Conservation (phyloP, 2,113 vertebrate species). For the Halichoerus grypus region DNA sequence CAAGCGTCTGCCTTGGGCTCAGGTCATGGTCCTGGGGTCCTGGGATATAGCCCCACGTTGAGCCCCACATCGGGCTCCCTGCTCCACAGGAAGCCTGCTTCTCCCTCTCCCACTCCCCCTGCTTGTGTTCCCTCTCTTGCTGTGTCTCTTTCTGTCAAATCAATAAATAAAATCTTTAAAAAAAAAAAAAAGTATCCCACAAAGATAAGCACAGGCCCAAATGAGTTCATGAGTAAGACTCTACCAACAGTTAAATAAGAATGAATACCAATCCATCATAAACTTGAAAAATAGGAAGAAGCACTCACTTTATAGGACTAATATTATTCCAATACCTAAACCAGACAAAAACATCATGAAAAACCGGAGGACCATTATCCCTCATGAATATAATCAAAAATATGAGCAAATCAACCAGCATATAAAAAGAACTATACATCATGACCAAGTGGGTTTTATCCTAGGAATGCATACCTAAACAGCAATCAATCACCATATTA, state of each 20-base stretch:
- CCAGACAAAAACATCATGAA: not conserved
- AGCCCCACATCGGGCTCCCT: too few relatives aligned
- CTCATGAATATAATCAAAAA: not conserved
- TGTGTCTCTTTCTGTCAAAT: too few relatives aligned
- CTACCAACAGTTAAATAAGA: constrained; percentile 47
- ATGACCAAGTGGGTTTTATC: not conserved
- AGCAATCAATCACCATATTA: not conserved
- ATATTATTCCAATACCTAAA: constrained; percentile 42
- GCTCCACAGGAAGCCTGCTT: too few relatives aligned
- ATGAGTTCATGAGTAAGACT: not conserved
- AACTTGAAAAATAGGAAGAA: not conserved
- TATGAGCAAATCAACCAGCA: not conserved
- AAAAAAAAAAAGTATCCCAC: not conserved
- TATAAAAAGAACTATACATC: constrained; percentile 14
- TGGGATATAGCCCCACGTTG: too few relatives aligned
- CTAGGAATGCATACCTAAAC: not conserved
- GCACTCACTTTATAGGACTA: not conserved
- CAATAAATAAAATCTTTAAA: too few relatives aligned
- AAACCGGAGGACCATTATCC: not conserved
- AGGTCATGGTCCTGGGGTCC: too few relatives aligned
- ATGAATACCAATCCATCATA: constrained; percentile 20
- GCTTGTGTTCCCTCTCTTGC: too few relatives aligned
- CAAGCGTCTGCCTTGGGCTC: too few relatives aligned
- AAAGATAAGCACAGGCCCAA: constrained; percentile 32
- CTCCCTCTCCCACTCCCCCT: too few relatives aligned